A percentile compares a stretch with the other conserved stretches of the same genome.
phyloP scores from a whole-genome alignment of 2,888 invertebrate genomes.

The Sphaerophoria rueppellii region DNA sequence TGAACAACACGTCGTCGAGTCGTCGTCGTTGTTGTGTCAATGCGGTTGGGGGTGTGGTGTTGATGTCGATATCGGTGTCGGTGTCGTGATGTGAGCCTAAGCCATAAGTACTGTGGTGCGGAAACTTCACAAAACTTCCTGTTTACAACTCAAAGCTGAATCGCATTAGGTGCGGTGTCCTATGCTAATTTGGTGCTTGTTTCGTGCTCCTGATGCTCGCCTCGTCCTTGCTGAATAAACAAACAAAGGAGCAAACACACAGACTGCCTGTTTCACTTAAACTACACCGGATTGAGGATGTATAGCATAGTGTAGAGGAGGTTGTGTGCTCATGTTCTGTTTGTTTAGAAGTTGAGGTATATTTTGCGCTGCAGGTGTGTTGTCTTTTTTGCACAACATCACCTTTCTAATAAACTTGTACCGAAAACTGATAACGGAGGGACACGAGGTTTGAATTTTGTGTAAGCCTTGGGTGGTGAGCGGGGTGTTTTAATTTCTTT shows the following conservation, averaged over 20 bases:
- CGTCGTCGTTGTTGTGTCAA: neutral
- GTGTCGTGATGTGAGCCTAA: conserved; percentile 4
- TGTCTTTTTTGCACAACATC: conserved; percentile 40
- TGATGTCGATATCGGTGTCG: neutral
- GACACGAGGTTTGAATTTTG: neutral
- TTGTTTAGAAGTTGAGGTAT: conserved; percentile 28
- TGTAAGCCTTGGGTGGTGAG: neutral
- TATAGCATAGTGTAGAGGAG: neutral
- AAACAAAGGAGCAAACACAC: conserved; percentile 3
- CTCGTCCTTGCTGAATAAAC: conserved; percentile 46
- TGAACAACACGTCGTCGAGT: neutral
- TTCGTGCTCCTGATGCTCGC: no score
- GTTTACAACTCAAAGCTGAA: conserved; percentile 31
- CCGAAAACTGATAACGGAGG: neutral
- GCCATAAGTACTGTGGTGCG: conserved; percentile 13
- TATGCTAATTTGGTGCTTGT: conserved; percentile 45
- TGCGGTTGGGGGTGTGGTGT: no score
- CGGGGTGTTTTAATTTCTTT: conserved; percentile 2
- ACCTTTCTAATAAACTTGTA: conserved; percentile 46
- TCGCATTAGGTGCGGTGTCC: conserved; percentile 29
- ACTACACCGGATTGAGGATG: no score
- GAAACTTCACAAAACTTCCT: conserved; percentile 29
- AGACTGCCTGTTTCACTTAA: no score
- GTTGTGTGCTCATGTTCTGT: neutral
- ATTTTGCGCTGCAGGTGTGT: conserved; percentile 50